A percentile compares a stretch with the other conserved stretches of the same genome.
Evolutionary conservation across 1,140 invertebrate species (phyloP).

Genomic region (Aphelinus atriplicis): DNA sequence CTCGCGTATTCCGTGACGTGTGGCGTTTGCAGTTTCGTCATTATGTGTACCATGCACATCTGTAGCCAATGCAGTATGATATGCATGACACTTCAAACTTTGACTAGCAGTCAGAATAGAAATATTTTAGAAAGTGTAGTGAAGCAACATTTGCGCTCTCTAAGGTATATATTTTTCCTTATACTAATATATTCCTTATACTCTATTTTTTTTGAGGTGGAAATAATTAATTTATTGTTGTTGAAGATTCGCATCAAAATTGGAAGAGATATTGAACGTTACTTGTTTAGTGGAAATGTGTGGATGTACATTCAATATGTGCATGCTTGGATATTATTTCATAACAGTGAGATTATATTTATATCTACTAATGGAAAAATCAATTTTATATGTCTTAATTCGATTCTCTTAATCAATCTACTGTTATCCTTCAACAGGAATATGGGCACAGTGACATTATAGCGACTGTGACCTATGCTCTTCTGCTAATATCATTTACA

Average conservation of each 20-base stretch:
- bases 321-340: slow-evolving; percentile 44
- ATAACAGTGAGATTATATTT: slow-evolving; percentile 39
- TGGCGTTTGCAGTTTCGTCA: slow-evolving; percentile 45
- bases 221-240: not conserved
- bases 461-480: not conserved
- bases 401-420: not conserved
- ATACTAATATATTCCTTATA: not conserved
- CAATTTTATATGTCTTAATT: not conserved
- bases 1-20: slow-evolving; percentile 46
- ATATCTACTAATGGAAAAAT: not conserved
- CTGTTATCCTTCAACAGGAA: not conserved
- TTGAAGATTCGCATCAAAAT: slow-evolving; percentile 43
- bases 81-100: slow-evolving; percentile 28
- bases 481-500: slow-evolving; percentile 20
- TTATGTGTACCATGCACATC: slow-evolving; percentile 49
- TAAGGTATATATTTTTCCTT: slow-evolving; percentile 32
- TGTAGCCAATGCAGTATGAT: slow-evolving; percentile 47
- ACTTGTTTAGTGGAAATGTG: slow-evolving; percentile 48
- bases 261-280: slow-evolving; percentile 44
- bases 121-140: slow-evolving; percentile 9
- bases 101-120: slow-evolving; percentile 25
- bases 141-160: slow-evolving; percentile 26
- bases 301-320: slow-evolving; percentile 45
- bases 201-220: not conserved
- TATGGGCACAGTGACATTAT: slow-evolving; percentile 1